These are phyloP conservation scores for Natator depressus DNA, from an alignment of 2,113 vertebrate genomes.

Conservation along the genomic window DNA sequence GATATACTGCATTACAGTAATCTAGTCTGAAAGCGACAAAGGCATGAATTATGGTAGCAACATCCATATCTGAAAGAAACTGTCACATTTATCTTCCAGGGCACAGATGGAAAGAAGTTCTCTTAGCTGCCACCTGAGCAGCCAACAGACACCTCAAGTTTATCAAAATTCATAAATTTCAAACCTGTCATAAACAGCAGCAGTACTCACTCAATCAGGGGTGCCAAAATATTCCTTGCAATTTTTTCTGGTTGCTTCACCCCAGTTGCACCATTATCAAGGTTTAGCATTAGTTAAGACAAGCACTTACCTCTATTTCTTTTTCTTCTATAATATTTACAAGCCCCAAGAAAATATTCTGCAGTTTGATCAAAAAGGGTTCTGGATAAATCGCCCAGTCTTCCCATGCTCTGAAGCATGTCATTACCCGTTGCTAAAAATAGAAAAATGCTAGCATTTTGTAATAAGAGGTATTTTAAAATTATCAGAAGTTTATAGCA, in stretches of 20 bases:
- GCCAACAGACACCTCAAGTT: too few species aligned
- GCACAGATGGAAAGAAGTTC: background rate
- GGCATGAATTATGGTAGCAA: background rate
- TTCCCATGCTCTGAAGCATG: slow-evolving; percentile 98
- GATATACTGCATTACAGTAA: background rate
- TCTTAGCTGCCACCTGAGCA: background rate
- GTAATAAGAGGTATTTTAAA: background rate
- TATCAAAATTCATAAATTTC: background rate
- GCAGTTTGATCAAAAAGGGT: slow-evolving; percentile 97
- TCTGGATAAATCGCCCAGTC: slow-evolving; percentile 99
- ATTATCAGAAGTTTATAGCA: background rate
- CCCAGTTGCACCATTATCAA: background rate
- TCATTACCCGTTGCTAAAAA: slow-evolving; percentile 97
- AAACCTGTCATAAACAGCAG: background rate
- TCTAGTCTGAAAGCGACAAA: background rate
- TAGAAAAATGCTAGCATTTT: slow-evolving; percentile 1
- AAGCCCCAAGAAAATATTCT: slow-evolving; percentile 98
- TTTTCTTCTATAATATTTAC: slow-evolving; percentile 94
- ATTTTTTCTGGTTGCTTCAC: background rate
- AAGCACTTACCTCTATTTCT: slow-evolving; percentile 81
- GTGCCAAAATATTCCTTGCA: background rate
- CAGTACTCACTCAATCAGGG: background rate
- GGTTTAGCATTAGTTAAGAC: background rate
- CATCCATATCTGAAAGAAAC: background rate
- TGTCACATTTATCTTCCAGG: background rate